A percentile compares a stretch with the other conserved stretches of the same genome.
Evolutionary conservation across 2,113 vertebrate genomes (phyloP).

Genomic region (Spermophilus dauricus): DNA sequence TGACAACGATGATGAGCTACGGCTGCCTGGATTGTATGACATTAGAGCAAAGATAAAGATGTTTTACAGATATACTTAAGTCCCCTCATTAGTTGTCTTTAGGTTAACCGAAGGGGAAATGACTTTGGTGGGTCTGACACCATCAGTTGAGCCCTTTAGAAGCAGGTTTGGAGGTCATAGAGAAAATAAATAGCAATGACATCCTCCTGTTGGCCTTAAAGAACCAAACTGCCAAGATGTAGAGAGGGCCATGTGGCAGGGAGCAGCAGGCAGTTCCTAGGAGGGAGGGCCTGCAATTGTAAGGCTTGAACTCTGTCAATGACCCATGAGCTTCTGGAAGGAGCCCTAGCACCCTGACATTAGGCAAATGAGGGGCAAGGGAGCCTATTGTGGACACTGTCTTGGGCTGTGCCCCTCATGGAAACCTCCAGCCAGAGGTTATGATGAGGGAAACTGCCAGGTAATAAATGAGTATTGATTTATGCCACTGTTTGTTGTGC

Average conservation of each 20-base stretch:
- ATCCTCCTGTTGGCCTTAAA: neutral
- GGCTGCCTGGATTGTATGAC: neutral
- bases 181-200: neutral
- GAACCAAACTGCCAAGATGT: neutral
- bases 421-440: too few species aligned
- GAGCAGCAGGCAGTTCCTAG: neutral
- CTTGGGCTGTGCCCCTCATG: too few species aligned
- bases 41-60: neutral
- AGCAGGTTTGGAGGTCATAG: neutral
- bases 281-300: neutral
- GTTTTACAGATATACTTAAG: neutral
- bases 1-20: neutral
- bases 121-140: neutral
- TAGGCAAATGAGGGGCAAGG: too few species aligned
- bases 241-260: neutral
- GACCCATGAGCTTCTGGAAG: neutral
- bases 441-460: accelerated
- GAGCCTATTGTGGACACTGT: too few species aligned
- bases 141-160: neutral
- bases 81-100: neutral
- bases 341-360: too few species aligned
- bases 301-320: neutral
- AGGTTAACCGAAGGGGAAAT: neutral
- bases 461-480: neutral
- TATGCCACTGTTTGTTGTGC: neutral